Conservation (phyloP, 2,797 vertebrate species). For the Cyprinodon diabolis region DNA sequence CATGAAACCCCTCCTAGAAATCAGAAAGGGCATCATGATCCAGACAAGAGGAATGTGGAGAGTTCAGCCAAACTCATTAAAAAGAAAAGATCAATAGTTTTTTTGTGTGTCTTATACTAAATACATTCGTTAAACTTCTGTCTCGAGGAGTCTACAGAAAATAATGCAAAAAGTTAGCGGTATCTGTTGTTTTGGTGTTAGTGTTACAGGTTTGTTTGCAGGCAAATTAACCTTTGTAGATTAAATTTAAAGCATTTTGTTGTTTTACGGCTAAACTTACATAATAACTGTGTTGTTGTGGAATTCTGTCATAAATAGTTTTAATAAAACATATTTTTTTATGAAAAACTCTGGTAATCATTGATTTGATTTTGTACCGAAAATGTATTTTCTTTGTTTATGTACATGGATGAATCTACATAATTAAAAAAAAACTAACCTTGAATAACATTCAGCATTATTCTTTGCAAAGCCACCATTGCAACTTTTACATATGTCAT, state of each 20-base stretch:
- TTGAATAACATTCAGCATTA: too few species aligned
- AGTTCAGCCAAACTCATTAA: not conserved
- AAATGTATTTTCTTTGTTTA: not conserved
- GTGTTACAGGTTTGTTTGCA: constrained; percentile 71
- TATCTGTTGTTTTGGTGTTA: constrained; percentile 12
- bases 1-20: constrained; percentile 80
- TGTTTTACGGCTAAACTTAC: constrained; percentile 20
- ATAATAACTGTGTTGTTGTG: constrained; percentile 33
- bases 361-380: constrained; percentile 1
- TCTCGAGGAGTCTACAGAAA: constrained; percentile 34
- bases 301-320: constrained; percentile 31
- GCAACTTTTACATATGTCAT: not conserved
- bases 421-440: not conserved
- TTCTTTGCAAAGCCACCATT: not conserved
- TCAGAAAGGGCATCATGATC: constrained; percentile 64
- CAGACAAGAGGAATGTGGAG: not conserved
- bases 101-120: not conserved
- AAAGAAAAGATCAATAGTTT: constrained; percentile 1
- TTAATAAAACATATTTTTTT: constrained; percentile 45
- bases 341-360: constrained; percentile 17
- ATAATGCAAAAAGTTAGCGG: not conserved
- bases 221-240: constrained; percentile 66
- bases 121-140: constrained; percentile 32
- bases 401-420: not conserved
- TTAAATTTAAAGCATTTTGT: constrained; percentile 17